These are phyloP conservation scores for Mionectes olivaceus DNA, from an alignment of 2,797 vertebrate species.

Conservation along the genomic window DNA sequence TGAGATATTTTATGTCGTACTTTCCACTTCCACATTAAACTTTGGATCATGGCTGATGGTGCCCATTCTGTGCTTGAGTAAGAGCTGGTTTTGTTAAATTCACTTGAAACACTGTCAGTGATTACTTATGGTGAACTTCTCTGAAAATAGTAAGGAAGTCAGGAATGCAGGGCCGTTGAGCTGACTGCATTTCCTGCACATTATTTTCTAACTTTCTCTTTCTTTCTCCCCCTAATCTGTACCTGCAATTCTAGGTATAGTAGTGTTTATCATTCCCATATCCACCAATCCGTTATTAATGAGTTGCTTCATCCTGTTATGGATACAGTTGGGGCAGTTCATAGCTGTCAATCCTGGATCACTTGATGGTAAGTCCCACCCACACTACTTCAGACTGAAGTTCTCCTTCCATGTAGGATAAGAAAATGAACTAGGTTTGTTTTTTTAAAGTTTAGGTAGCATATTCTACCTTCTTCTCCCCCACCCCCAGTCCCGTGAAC, in stretches of 20 bases:
- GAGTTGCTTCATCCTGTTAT: slow-evolving; percentile 72
- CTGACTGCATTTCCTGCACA: slow-evolving; percentile 38
- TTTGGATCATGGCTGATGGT: neutral
- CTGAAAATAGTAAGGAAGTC: neutral
- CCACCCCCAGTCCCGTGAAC: neutral
- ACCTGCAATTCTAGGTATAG: slow-evolving; percentile 72
- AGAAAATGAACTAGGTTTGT: slow-evolving; percentile 12
- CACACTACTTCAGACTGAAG: slow-evolving; percentile 64
- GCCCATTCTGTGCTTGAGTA: neutral
- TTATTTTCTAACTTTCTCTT: slow-evolving; percentile 71
- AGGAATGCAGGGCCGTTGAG: slow-evolving; percentile 24
- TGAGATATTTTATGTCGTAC: neutral
- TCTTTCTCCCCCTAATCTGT: slow-evolving; percentile 67
- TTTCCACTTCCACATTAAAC: neutral
- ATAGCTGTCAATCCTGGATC: slow-evolving; percentile 73
- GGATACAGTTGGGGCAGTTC: slow-evolving; percentile 74
- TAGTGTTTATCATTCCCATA: slow-evolving; percentile 74
- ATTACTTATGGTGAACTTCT: neutral
- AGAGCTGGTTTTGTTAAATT: neutral
- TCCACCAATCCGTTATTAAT: slow-evolving; percentile 76
- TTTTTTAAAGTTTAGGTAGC: neutral
- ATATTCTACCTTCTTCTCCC: neutral
- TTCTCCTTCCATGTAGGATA: slow-evolving; percentile 64
- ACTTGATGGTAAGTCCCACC: slow-evolving; percentile 73
- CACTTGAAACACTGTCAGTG: neutral